Conservation (phyloP, 2,797 vertebrate species). For the Sardinella longiceps region DNA sequence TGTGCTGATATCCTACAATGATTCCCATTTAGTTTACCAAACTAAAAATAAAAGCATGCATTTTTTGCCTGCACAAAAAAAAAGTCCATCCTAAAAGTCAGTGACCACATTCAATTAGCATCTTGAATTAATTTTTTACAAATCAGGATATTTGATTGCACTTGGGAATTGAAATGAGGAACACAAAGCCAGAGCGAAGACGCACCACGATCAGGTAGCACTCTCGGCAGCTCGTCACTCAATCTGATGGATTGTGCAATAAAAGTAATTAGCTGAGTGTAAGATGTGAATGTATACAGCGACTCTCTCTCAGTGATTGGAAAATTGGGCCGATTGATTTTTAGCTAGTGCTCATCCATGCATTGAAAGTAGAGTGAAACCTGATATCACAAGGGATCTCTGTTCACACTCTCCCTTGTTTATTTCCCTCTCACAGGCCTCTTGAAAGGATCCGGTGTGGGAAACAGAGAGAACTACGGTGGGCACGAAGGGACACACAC, state of each 20-base stretch:
- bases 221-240: slow-evolving; percentile 67
- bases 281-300: slow-evolving; percentile 72
- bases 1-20: neutral
- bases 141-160: slow-evolving; percentile 78
- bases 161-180: slow-evolving; percentile 81
- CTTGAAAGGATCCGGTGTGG: slow-evolving; percentile 74
- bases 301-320: slow-evolving; percentile 70
- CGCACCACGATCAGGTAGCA: slow-evolving; percentile 9
- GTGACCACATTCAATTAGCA: slow-evolving; percentile 28
- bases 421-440: slow-evolving; percentile 67
- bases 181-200: slow-evolving; percentile 69
- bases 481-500: slow-evolving; percentile 85
- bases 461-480: slow-evolving; percentile 75
- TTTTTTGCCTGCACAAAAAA: neutral
- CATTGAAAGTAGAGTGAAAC: slow-evolving; percentile 59
- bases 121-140: slow-evolving; percentile 75
- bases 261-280: slow-evolving; percentile 86
- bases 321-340: slow-evolving; percentile 80
- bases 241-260: slow-evolving; percentile 86
- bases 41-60: neutral
- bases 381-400: slow-evolving; percentile 68
- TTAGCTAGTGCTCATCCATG: slow-evolving; percentile 66
- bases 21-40: neutral
- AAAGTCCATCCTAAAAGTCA: neutral
- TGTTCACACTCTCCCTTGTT: slow-evolving; percentile 66